Percentiles rank a stretch among this genome's conserved stretches.
Conservation (phyloP, 2,888 invertebrate genomes). For the Nineta flava region DNA sequence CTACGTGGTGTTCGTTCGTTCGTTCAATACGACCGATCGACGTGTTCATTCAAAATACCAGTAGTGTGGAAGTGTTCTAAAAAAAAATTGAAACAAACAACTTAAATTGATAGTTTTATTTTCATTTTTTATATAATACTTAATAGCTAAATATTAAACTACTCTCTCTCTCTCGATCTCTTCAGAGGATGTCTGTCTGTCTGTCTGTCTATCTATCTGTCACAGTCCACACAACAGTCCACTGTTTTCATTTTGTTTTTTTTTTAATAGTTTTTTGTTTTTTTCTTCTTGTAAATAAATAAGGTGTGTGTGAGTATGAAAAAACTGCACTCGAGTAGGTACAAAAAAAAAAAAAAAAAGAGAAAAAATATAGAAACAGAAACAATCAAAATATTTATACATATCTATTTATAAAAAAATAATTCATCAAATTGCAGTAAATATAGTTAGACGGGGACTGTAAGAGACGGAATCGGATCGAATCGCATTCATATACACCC, state of each 20-base stretch:
- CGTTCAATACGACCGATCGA: too few species aligned
- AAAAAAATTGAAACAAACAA: neutral
- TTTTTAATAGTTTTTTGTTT: conserved; percentile 1
- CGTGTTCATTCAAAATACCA: too few species aligned
- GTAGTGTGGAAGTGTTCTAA: neutral
- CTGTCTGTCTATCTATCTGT: too few species aligned
- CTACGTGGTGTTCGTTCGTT: too few species aligned
- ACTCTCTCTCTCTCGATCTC: neutral
- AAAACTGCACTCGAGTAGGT: neutral
- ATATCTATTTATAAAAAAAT: neutral
- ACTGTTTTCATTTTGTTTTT: neutral
- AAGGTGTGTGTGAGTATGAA: conserved; percentile 1
- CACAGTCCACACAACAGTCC: conserved; percentile 4
- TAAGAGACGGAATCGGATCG: too few species aligned
- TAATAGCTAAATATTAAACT: conserved; percentile 21
- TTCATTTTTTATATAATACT: conserved; percentile 24
- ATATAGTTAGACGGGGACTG: too few species aligned
- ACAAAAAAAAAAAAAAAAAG: neutral
- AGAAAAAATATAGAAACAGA: too few species aligned
- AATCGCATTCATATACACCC: too few species aligned
- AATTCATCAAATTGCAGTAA: too few species aligned
- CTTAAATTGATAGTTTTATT: conserved; percentile 20
- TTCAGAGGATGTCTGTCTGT: conserved; percentile 1
- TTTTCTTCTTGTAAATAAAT: neutral
- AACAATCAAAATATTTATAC: neutral